phyloP scores from a whole-genome alignment of 2,797 vertebrate genomes.

The Epinephelus coioides region DNA sequence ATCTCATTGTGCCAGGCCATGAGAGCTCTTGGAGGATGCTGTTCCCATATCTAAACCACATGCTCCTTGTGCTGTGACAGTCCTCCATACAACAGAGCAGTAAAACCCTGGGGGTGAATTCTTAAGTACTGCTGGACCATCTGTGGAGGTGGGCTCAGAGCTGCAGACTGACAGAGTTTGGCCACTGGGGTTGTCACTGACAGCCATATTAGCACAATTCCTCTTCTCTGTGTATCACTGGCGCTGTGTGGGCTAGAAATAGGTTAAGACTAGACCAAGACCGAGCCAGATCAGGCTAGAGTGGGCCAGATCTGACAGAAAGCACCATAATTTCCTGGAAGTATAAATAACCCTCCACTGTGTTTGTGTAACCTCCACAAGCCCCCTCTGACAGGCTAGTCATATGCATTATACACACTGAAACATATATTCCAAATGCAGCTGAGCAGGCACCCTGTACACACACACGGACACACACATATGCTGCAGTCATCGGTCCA shows the following conservation, averaged over 20 bases:
- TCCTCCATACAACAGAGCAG: constrained; percentile 86
- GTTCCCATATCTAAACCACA: constrained; percentile 88
- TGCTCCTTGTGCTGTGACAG: constrained; percentile 85
- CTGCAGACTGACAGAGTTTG: constrained; percentile 78
- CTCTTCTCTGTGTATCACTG: constrained; percentile 58
- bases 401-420: constrained; percentile 84
- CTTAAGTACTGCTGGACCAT: constrained; percentile 84
- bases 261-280: constrained; percentile 75
- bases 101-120: constrained; percentile 87
- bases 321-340: constrained; percentile 91
- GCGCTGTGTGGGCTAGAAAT: constrained; percentile 73
- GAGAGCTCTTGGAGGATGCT: constrained; percentile 83
- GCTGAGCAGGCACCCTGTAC: constrained; percentile 61
- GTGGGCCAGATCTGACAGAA: constrained; percentile 87
- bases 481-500: constrained; percentile 67
- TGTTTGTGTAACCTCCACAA: constrained; percentile 94
- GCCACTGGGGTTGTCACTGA: constrained; percentile 79
- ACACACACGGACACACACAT: constrained; percentile 47
- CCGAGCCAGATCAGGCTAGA: constrained; percentile 70
- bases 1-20: constrained; percentile 81
- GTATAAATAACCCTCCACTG: constrained; percentile 93
- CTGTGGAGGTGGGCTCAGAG: constrained; percentile 83
- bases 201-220: constrained; percentile 75
- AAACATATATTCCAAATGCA: constrained; percentile 79
- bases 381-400: constrained; percentile 86